Base-by-base conservation (phyloP, 2,113 vertebrate species). In the Entelurus aequoreus region DNA sequence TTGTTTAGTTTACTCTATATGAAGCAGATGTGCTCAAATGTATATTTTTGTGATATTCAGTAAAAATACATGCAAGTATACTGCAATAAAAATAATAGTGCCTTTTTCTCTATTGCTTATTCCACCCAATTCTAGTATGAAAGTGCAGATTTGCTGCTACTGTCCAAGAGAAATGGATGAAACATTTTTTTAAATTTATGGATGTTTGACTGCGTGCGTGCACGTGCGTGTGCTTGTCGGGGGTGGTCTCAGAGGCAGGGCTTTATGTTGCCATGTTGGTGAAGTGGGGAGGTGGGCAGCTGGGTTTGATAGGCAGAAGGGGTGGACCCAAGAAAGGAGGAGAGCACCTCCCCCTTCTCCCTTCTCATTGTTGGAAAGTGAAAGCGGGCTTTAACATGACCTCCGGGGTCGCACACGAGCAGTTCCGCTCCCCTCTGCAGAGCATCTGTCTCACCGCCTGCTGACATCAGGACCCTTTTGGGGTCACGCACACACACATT, bases 391-490 rank as follows among this genome's bases (percentile, higher is more conserved):
- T 79, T 74, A 77, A 67, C 63, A 53, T 79, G 83, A 86, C 87
- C 77, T 44, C 13, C 40, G 44, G 76, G 87, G 84, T 83, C 69
- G 56, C 21, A 35, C 55, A 58, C 65, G 48, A 48, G 40, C 58
- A n/a, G 46, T 61, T 50, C 55, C 12, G 51, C 21, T 74, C 66
- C 57, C 54, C 70, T 65, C 68, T 69, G 58, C 80, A 21, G 74
- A 90, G 87, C 90, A 91, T 90, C 90, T 91, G 90, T 88, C 82
- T 66, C 63, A 66, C 77, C 54, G 81, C 73, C 81, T 72, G 79
- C 75, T 75, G 77, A 79, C 74, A 80, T 75, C 56, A 46, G 80
- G 72, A 83, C 69, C 84, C 77, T 46, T 83, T 74, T 72, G 46
- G 47, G 83, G 74, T 87, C 83, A 84, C 54, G 57, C 21, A 19